Conservation (phyloP, 2,113 vertebrate genomes). For the Dipodomys ordii region DNA sequence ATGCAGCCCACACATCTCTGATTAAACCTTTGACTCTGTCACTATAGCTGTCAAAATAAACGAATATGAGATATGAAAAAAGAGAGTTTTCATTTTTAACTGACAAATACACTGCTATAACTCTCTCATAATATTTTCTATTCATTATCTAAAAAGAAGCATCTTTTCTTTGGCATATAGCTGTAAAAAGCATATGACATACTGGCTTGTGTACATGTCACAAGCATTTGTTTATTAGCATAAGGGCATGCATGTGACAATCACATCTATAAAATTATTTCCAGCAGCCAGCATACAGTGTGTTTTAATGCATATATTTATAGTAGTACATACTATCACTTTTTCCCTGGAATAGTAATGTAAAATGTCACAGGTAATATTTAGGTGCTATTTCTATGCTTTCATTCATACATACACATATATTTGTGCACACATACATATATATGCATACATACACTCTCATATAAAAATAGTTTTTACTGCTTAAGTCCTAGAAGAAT, state of each 20-base stretch:
- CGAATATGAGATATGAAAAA: slow-evolving; percentile 68
- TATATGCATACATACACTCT: neutral
- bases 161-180: neutral
- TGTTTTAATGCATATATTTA: slow-evolving; percentile 63
- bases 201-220: neutral
- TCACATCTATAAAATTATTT: slow-evolving; percentile 11
- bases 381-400: slow-evolving; percentile 54
- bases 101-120: slow-evolving; percentile 65
- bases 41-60: slow-evolving; percentile 83
- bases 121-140: slow-evolving; percentile 68
- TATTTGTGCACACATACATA: neutral
- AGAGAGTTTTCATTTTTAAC: slow-evolving; percentile 76
- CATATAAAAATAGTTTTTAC: neutral
- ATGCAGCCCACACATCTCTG: slow-evolving; percentile 77
- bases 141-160: slow-evolving; percentile 44
- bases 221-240: slow-evolving; percentile 38
- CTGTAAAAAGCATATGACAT: neutral
- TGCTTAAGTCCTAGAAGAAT: neutral
- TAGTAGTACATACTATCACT: slow-evolving; percentile 57
- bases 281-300: slow-evolving; percentile 7
- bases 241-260: neutral
- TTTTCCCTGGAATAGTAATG: slow-evolving; percentile 54
- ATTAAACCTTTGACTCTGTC: slow-evolving; percentile 84
- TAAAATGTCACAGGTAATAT: slow-evolving; percentile 67
- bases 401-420: neutral